A percentile compares a stretch with the other conserved stretches of the same genome.
These are phyloP conservation scores for Microchrysa polita DNA, from an alignment of 2,888 invertebrate genomes.

Conservation along the genomic window DNA sequence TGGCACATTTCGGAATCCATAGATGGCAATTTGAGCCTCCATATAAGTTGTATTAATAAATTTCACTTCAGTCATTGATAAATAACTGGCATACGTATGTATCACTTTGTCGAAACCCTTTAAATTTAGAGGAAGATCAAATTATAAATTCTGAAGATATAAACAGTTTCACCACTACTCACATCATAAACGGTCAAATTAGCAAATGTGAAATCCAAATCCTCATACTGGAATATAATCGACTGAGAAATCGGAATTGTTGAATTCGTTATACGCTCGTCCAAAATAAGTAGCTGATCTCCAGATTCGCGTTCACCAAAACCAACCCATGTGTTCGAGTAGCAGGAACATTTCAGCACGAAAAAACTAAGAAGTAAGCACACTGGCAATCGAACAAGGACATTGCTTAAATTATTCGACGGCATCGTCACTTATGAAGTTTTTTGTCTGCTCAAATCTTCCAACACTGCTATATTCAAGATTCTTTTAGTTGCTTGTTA, in stretches of 20 bases:
- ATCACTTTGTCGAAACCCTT: constrained; percentile 45
- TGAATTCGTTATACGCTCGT: constrained; percentile 40
- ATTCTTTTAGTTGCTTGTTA: too few species aligned
- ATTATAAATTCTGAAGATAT: neutral
- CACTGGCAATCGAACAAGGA: too few species aligned
- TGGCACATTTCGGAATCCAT: constrained; percentile 38
- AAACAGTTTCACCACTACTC: constrained; percentile 13
- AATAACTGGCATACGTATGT: constrained; percentile 41
- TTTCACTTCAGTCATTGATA: constrained; percentile 45
- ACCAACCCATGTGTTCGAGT: constrained; percentile 39
- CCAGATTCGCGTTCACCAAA: constrained; percentile 44
- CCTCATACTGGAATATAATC: constrained; percentile 42
- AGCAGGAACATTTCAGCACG: neutral
- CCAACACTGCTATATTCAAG: too few species aligned
- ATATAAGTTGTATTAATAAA: constrained; percentile 43
- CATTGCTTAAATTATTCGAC: too few species aligned
- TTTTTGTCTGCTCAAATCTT: too few species aligned
- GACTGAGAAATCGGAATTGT: constrained; percentile 33
- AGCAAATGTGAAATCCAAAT: constrained; percentile 45
- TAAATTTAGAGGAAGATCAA: neutral
- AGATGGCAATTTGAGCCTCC: constrained; percentile 42
- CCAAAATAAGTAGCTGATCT: constrained; percentile 41
- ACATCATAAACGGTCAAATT: constrained; percentile 44
- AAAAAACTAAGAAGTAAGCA: neutral
- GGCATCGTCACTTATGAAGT: too few species aligned